phyloP scores from a whole-genome alignment of 1,140 invertebrate species.

The Dermatophagoides farinae region DNA sequence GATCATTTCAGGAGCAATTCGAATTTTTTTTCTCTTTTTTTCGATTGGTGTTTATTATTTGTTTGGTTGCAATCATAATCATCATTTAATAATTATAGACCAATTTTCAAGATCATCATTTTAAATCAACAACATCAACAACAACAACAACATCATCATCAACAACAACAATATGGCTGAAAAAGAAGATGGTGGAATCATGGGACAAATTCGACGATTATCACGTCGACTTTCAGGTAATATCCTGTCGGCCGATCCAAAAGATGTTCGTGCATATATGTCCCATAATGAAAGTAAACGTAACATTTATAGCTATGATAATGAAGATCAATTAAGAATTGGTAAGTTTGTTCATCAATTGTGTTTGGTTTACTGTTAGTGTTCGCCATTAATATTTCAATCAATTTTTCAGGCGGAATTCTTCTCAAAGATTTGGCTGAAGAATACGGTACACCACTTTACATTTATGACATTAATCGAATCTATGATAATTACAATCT shows the following conservation, averaged over 20 bases:
- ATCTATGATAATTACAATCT: conserved; percentile 8
- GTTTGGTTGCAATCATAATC: no score
- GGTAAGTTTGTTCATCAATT: not conserved
- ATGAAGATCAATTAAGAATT: conserved; percentile 6
- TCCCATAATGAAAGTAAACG: not conserved
- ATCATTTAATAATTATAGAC: no score
- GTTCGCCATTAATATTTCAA: not conserved
- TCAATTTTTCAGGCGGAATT: not conserved
- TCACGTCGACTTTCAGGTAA: conserved; percentile 10
- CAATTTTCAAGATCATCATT: no score
- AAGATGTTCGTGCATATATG: not conserved
- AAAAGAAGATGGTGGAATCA: conserved; percentile 3
- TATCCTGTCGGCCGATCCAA: not conserved
- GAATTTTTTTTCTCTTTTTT: no score
- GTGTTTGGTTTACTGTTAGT: not conserved
- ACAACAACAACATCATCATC: no score
- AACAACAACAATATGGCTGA: not conserved
- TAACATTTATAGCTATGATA: conserved; percentile 1
- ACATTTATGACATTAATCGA: conserved; percentile 9
- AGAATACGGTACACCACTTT: conserved; percentile 12
- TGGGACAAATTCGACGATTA: conserved; percentile 5
- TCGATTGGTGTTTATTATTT: no score
- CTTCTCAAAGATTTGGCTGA: conserved; percentile 2
- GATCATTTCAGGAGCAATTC: no score
- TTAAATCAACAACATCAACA: no score